Evolutionary conservation across 2,113 vertebrate genomes (phyloP).

Genomic region (Sorex araneus): DNA sequence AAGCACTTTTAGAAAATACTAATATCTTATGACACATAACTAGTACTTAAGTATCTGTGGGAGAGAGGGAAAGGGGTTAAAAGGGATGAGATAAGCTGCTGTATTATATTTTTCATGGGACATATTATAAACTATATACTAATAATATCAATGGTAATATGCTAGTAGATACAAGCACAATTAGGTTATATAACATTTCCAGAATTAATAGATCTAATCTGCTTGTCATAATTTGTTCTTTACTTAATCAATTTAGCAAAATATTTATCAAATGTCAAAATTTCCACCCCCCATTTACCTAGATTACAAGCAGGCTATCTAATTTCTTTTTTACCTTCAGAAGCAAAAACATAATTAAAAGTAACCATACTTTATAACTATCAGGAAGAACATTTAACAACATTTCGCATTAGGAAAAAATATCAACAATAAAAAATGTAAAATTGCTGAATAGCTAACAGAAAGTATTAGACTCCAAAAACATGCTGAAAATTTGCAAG

Average conservation of each 20-base stretch:
- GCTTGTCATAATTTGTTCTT: neutral
- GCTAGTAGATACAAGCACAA: neutral
- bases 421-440: slow-evolving; percentile 57
- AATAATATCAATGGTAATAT: neutral
- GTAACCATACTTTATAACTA: slow-evolving; percentile 65
- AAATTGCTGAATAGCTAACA: slow-evolving; percentile 75
- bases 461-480: slow-evolving; percentile 74
- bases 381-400: slow-evolving; percentile 63
- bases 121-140: neutral
- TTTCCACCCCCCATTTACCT: neutral
- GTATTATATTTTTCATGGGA: neutral
- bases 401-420: slow-evolving; percentile 63
- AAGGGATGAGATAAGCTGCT: neutral
- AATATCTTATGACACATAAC: neutral
- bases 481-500: slow-evolving; percentile 79
- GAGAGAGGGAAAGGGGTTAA: neutral
- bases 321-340: slow-evolving; percentile 2
- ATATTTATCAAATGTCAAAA: neutral
- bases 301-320: neutral
- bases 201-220: neutral
- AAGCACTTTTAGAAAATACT: neutral
- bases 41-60: neutral
- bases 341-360: slow-evolving; percentile 42
- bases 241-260: slow-evolving; percentile 28
- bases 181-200: neutral